Evolutionary conservation across 2,797 vertebrate genomes (phyloP).

Genomic region (Darevskia nairensis): DNA sequence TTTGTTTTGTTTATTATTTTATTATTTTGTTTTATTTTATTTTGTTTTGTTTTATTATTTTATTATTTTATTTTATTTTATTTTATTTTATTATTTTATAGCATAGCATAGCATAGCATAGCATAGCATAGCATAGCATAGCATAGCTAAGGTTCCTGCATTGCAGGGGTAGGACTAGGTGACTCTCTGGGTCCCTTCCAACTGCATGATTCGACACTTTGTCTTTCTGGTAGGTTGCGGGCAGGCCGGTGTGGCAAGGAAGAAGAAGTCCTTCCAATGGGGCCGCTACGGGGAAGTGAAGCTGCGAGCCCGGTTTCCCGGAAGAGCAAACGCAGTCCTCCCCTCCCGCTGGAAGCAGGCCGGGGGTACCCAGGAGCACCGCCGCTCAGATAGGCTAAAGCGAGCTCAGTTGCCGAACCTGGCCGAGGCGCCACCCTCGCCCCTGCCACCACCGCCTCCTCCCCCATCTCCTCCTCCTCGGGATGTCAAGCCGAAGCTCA

Average conservation of each 20-base stretch:
- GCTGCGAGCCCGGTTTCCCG: background rate
- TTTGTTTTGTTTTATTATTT: no score
- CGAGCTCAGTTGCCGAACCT: background rate
- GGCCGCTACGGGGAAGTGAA: background rate
- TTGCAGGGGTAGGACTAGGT: background rate
- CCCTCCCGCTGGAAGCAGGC: background rate
- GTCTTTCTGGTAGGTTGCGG: background rate
- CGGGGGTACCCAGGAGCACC: fast-evolving
- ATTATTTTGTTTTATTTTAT: no score
- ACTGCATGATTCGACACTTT: no score
- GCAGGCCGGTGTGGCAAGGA: background rate
- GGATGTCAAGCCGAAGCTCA: background rate
- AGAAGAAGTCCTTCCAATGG: background rate
- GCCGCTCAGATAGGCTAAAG: background rate
- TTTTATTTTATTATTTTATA: no score
- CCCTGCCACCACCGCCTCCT: fast-evolving
- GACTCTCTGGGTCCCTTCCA: background rate
- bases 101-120: no score
- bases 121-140: no score
- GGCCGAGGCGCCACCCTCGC: background rate
- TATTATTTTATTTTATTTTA: no score
- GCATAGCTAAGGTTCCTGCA: background rate
- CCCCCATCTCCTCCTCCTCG: background rate
- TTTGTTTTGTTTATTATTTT: no score
- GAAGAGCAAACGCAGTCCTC: background rate